Evolutionary conservation across 2,888 invertebrate genomes (phyloP), one percentile per base, ranked within the genome.

Genomic region (Dorcus hopei): DNA sequence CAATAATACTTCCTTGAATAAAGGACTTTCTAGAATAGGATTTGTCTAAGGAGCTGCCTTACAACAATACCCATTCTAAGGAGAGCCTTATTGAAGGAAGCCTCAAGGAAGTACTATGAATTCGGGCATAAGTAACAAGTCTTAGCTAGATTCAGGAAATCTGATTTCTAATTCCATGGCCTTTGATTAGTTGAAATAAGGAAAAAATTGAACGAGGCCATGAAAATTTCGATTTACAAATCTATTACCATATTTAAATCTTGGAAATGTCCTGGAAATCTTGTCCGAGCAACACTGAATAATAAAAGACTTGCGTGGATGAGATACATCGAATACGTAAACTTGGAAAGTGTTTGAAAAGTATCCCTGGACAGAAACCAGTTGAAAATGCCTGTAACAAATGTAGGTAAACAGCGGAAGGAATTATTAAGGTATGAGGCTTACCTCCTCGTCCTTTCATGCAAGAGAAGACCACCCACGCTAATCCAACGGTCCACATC

Each of bases 261-360:
- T 6, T 56, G 59, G 38, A 71, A 67, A 53, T 71, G 68, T 26
- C 61, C 59, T 9, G 68, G 63, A 23, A 65, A 66, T 57, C 71
- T 57, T 14, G 62, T 54, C 45, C 61, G 56, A 6, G 65, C 73
- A 14, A 68, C 50, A 38, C 62, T 65, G 8, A 68, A 48, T 3
- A 65, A 41, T 11, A 70, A 60, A 49, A 82, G 70, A 0, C 79
- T 74, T 9, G 80, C 68, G 68, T 85, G 85, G 0, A 82, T 66
- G 8, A 85, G 68, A 64, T 83, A 85, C 71, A 84, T 79, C 7
- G 82, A 82, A 62, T 81, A 85, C 0, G 83, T 83, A 9, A 85
- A 73, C 9, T 82, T 78, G 1, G 81, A 80, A 1, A 83, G 76
- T 9, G 83, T 72, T 71, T 82, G 81, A 79, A 83, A 84, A 39